These are phyloP conservation scores for Casuarius casuarius DNA, from an alignment of 2,113 vertebrate species.

Conservation along the genomic window DNA sequence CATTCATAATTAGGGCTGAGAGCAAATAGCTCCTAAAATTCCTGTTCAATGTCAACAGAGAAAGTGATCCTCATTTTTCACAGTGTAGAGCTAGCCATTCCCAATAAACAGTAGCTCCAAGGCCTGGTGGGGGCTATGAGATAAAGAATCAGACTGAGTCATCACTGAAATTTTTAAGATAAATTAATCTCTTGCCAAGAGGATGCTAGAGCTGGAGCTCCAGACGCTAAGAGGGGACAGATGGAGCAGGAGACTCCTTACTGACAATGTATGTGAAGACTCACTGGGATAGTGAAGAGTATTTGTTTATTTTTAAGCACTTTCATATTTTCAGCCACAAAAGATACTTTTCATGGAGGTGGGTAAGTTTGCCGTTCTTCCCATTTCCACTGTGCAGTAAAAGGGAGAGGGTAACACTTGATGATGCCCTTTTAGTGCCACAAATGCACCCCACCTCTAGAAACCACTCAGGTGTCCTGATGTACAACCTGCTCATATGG, in stretches of 20 bases:
- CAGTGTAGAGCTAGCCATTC: constrained; percentile 18
- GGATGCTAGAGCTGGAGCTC: not conserved
- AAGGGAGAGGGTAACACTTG: not conserved
- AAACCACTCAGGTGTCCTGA: not conserved
- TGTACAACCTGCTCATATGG: fast-evolving
- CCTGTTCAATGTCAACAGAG: not conserved
- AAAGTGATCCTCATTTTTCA: not conserved
- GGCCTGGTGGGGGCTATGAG: not conserved
- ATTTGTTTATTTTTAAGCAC: not conserved
- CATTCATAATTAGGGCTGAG: not conserved
- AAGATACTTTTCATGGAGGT: not conserved
- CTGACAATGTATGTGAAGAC: not conserved
- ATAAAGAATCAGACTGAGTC: constrained; percentile 33
- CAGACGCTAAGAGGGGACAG: not conserved
- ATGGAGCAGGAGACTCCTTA: not conserved
- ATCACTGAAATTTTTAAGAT: not conserved
- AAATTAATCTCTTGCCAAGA: constrained; percentile 1
- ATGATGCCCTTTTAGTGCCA: not conserved
- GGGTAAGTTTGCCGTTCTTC: not conserved
- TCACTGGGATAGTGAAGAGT: not conserved
- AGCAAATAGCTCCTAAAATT: not conserved
- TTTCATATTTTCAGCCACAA: not conserved
- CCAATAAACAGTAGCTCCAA: constrained; percentile 6
- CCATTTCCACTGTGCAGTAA: not conserved
- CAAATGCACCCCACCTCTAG: not conserved